Evolutionary conservation across 2,797 vertebrate genomes (phyloP), one percentile per base, ranked within the genome.

Genomic region (Alauda arvensis): DNA sequence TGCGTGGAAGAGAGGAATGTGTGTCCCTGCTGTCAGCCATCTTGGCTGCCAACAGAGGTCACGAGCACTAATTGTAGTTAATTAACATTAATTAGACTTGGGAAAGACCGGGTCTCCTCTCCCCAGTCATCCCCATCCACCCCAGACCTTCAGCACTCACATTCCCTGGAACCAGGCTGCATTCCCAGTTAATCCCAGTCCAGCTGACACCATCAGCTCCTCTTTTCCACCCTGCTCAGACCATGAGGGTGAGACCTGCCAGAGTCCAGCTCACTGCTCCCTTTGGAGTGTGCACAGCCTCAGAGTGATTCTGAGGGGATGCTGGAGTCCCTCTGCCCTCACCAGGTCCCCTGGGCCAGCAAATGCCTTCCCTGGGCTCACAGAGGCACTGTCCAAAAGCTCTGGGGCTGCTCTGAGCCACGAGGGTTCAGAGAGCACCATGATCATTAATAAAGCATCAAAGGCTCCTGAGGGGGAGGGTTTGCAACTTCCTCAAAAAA

Each of bases 71-170:
- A 93, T 81, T 89, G 92, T 85, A 72, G 83, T 49, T 92, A 85
- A 95, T 94, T 93, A 93, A 46, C 83, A 37, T 72, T 43, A 90
- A 95, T 95, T 89, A 94, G 85, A 43, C 67, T 51, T 42, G 67
- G 57, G 82, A 66, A 80, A 75, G 40, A 17, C 51, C 33, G 63
- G 43, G 39, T n/a, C 29, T 42, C 53, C 60, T 59, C 37, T 75
- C 33, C 75, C 37, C 5, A 4, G 43, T 18, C 51, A 12, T 10
- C 20, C 37, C 25, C 33, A 59, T 2, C 55, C 80, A 24, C 6
- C 18, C 57, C 62, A 39, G 60, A 45, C 16, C 45, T 21, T 12
- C 55, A 45, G 77, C 74, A 39, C 18, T 25, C 12, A 1, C 11
- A 1, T 19, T 16, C 51, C n/a, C 66, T 31, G 81, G 56, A 43